These are phyloP conservation scores for Trissoscelio sp. DNA, from an alignment of 2,888 invertebrate genomes.

Conservation along the genomic window DNA sequence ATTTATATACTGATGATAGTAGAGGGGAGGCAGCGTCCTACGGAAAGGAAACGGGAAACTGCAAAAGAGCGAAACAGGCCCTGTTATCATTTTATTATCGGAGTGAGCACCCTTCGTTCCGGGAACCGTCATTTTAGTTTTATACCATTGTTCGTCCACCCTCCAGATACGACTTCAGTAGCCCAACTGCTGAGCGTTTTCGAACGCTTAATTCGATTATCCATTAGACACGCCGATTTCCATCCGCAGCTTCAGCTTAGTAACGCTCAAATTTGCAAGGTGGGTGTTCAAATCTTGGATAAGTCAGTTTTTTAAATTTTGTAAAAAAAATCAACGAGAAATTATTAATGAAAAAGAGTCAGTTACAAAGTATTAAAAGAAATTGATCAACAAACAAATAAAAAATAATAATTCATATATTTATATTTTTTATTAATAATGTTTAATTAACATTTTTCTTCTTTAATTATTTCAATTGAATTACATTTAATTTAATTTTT, in stretches of 20 bases:
- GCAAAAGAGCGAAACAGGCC: constrained; percentile 64
- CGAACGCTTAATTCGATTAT: constrained; percentile 77
- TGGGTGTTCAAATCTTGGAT: constrained; percentile 11
- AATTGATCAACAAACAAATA: no score
- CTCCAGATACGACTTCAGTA: constrained; percentile 50
- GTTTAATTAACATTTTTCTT: no score
- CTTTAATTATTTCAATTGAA: no score
- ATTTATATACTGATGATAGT: constrained; percentile 79
- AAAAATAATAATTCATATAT: no score
- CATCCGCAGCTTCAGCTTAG: constrained; percentile 40
- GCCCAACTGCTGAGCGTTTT: constrained; percentile 73
- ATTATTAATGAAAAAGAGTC: no score
- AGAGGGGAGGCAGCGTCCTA: constrained; percentile 19
- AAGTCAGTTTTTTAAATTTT: no score
- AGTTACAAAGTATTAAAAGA: no score
- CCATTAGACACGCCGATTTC: constrained; percentile 67
- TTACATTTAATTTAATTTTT: no score
- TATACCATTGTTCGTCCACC: constrained; percentile 72
- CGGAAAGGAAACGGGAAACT: constrained; percentile 71
- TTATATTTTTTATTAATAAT: no score
- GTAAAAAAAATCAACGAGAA: no score
- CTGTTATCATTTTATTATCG: constrained; percentile 79
- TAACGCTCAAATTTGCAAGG: constrained; percentile 38
- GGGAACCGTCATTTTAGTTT: constrained; percentile 75
- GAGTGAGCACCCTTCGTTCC: constrained; percentile 74